A percentile compares a stretch with the other conserved stretches of the same genome.
phyloP scores from a whole-genome alignment of 2,113 vertebrate genomes.

The Bubo blakistoni region DNA sequence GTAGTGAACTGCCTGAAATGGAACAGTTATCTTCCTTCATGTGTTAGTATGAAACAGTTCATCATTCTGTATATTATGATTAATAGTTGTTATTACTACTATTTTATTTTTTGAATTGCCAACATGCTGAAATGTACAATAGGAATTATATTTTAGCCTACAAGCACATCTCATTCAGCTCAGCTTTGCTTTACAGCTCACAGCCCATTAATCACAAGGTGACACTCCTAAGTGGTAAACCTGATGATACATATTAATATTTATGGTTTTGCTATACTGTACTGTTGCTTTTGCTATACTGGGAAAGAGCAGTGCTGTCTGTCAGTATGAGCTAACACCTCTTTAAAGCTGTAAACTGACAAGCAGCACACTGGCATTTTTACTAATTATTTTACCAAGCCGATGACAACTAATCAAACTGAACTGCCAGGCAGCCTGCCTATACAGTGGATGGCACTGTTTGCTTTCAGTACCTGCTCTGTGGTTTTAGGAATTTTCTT shows the following conservation, averaged over 20 bases:
- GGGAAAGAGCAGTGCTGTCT: constrained; percentile 50
- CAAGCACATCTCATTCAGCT: neutral
- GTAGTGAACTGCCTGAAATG: neutral
- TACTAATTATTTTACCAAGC: constrained; percentile 48
- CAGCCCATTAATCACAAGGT: constrained; percentile 11
- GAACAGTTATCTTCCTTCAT: neutral
- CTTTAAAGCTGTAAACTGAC: constrained; percentile 49
- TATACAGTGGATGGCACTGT: neutral
- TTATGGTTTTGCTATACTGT: constrained; percentile 28
- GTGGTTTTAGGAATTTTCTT: neutral
- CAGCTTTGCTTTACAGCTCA: constrained; percentile 8
- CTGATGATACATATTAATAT: constrained; percentile 4
- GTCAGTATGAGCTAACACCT: constrained; percentile 35
- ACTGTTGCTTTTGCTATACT: neutral
- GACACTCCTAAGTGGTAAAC: constrained; percentile 7
- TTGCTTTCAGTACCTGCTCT: neutral
- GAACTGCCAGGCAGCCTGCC: neutral
- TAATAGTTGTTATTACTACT: neutral
- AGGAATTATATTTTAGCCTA: neutral
- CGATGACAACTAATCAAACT: constrained; percentile 25
- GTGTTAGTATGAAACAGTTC: neutral
- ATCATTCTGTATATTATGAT: neutral
- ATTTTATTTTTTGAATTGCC: neutral
- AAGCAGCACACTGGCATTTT: constrained; percentile 30
- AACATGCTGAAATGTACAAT: neutral